Conservation (phyloP, 2,113 vertebrate genomes). For the Choloepus hoffmanni region DNA sequence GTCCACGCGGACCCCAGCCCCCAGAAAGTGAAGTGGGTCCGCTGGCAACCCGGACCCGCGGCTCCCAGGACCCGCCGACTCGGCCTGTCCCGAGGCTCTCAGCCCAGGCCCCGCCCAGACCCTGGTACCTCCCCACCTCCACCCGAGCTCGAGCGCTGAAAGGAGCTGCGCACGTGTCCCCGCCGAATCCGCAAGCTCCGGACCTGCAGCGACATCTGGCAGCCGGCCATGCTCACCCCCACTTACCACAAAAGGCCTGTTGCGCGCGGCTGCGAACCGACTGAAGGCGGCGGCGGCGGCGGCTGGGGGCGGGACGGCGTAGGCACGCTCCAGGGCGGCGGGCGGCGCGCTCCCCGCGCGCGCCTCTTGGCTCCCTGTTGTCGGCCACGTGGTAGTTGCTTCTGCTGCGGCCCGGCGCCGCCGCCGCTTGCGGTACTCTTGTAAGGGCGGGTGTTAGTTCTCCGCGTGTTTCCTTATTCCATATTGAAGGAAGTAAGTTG, state of each 20-base stretch:
- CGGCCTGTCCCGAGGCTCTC: background rate
- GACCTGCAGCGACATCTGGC: fast-evolving
- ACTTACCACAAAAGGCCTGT: constrained; percentile 53
- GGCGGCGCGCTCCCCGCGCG: fast-evolving
- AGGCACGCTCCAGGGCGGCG: background rate
- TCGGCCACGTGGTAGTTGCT: fast-evolving
- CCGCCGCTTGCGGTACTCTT: fast-evolving
- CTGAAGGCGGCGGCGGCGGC: background rate
- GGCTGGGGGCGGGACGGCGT: background rate
- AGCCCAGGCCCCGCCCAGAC: no score
- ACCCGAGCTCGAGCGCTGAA: fast-evolving
- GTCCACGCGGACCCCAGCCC: fast-evolving
- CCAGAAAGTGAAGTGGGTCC: fast-evolving
- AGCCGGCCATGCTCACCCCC: fast-evolving
- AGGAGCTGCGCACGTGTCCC: fast-evolving
- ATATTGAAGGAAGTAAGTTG: background rate
- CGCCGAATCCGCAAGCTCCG: fast-evolving
- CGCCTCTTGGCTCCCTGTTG: fast-evolving
- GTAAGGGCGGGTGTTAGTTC: no score
- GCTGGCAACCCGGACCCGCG: background rate
- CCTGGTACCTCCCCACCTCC: background rate
- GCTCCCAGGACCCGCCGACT: background rate
- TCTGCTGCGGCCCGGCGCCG: background rate
- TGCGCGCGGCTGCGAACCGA: background rate
- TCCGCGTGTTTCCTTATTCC: fast-evolving